Evolutionary conservation across 2,888 invertebrate genomes (phyloP), one percentile per base, ranked within the genome.

Genomic region (Rutpela maculata): DNA sequence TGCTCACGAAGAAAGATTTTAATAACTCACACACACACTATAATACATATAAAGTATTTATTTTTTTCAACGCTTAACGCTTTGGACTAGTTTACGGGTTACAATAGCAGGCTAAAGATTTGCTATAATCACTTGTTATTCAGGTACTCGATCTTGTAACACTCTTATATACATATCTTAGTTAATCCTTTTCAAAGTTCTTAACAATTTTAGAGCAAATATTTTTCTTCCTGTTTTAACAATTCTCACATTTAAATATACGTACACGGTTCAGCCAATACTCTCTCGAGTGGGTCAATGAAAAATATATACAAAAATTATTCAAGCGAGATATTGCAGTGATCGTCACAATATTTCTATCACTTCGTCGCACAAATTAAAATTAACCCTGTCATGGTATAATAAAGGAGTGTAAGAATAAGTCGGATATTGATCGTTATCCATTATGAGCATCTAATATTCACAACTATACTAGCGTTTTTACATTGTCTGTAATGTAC

Each of bases 91-190:
- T 81, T 80, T 79, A 80, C 62, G 71, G 81, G 83, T 84, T 83
- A 83, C 82, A 84, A 84, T 83, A 84, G 84, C 84, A 83, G 82
- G 82, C 82, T 83, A 81, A 79, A 76, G 73, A 79, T 82, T 82
- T 80, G 79, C 80, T 81, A 83, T 81, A 78, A 83, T 83, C 83
- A 83, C 83, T 82, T 83, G 78, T 80, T 82, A 79, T 81, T 84
- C 84, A 84, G 84, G 84, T 84, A 84, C 84, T 71, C 67, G 82
- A 82, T 84, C 80, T 84, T 81, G 67, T 80, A 80, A 78, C 72
- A 77, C 76, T 78, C 78, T 80, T 80, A 80, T 73, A 74, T 76
- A 74, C 60, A 73, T 66, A 76, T 80, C 65, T 77, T 26, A 77
- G 75, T 72, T 69, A 65, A 18, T 74, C 71, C 63, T 38, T 63